phyloP scores from a whole-genome alignment of 2,888 invertebrate genomes.

The Seladonia tumulorum region DNA sequence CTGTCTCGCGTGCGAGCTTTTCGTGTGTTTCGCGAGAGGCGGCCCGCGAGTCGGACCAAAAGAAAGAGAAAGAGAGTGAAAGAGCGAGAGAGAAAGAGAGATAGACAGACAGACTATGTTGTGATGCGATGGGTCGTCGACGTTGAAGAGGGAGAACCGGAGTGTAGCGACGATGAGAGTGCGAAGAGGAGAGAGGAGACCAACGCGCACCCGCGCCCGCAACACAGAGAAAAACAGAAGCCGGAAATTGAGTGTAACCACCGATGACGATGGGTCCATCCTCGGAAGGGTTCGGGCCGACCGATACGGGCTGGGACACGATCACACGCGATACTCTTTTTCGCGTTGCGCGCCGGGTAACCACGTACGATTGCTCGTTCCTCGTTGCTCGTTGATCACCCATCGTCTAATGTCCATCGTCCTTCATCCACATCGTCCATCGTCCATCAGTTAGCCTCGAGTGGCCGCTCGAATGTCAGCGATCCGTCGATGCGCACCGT shows the following conservation, averaged over 20 bases:
- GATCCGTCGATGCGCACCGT: conserved; percentile 47
- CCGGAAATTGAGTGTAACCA: not conserved
- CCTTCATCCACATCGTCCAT: not conserved
- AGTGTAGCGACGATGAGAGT: not conserved
- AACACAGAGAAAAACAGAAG: not conserved
- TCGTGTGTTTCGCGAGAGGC: not conserved
- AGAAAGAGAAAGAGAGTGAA: conserved; percentile 49
- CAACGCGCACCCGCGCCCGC: not conserved
- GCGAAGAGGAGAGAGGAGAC: not conserved
- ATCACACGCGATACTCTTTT: conserved; percentile 13
- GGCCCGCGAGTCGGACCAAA: not conserved
- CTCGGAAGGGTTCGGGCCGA: not conserved
- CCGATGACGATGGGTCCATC: not conserved
- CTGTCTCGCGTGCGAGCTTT: conserved; percentile 12
- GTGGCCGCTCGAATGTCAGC: conserved; percentile 29
- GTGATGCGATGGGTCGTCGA: conserved; percentile 72
- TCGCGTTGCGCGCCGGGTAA: conserved; percentile 21
- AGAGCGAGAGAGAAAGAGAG: not conserved
- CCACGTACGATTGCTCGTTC: not conserved
- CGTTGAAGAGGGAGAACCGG: conserved; percentile 40
- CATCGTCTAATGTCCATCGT: not conserved
- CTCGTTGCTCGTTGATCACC: not conserved
- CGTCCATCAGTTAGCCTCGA: conserved; percentile 4
- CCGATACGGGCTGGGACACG: not conserved
- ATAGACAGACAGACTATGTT: conserved; percentile 65